Percentiles rank a stretch among this genome's conserved stretches.
Evolutionary conservation across 2,113 vertebrate genomes (phyloP).

Genomic region (Hemiprocne comata): DNA sequence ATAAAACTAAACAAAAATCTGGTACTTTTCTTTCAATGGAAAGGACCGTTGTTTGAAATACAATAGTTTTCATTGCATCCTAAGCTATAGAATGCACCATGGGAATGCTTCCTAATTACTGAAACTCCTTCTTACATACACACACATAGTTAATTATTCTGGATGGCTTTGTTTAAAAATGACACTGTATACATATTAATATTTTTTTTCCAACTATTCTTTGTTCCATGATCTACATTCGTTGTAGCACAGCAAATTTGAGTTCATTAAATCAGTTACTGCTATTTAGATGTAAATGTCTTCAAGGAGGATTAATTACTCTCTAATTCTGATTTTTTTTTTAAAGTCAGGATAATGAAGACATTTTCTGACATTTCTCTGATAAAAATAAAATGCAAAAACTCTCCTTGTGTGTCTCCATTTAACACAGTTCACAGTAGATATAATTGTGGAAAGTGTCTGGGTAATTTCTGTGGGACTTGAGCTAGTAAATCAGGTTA

Average conservation of each 20-base stretch:
- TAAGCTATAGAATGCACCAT: neutral
- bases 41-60: neutral
- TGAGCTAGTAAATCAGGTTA: neutral
- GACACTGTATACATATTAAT: slow-evolving; percentile 51
- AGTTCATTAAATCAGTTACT: slow-evolving; percentile 61
- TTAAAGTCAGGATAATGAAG: neutral
- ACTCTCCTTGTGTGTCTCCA: neutral
- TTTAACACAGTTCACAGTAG: neutral
- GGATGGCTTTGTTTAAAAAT: slow-evolving; percentile 27
- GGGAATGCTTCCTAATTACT: neutral
- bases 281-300: slow-evolving; percentile 66
- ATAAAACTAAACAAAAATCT: neutral
- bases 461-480: neutral
- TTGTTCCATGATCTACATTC: slow-evolving; percentile 25
- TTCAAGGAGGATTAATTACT: slow-evolving; percentile 55
- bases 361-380: slow-evolving; percentile 1
- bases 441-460: neutral
- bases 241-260: slow-evolving; percentile 8
- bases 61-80: neutral
- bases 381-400: no score
- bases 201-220: neutral
- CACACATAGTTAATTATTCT: neutral
- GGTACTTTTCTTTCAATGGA: neutral
- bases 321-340: neutral
- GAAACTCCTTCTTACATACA: neutral